Conservation (phyloP, 2,113 vertebrate species). For the Mellivora capensis region DNA sequence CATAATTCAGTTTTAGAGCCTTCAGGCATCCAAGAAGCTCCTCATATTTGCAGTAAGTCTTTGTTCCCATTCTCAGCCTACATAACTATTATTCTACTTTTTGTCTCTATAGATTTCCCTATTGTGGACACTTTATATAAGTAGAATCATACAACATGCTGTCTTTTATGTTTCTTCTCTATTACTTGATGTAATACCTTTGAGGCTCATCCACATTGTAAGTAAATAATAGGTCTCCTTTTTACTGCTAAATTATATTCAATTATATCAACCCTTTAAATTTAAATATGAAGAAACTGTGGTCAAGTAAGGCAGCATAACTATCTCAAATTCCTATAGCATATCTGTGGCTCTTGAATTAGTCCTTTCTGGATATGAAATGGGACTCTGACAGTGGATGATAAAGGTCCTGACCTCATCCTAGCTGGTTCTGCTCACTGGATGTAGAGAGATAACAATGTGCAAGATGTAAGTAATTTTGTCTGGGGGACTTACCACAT, state of each 20-base stretch:
- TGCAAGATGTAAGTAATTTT: background rate
- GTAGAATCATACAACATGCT: no score
- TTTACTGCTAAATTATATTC: background rate
- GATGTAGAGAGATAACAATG: background rate
- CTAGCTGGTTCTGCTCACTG: background rate
- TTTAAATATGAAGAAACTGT: background rate
- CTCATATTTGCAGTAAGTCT: background rate
- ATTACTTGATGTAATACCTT: background rate
- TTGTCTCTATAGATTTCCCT: background rate
- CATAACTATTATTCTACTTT: background rate
- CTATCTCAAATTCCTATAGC: background rate
- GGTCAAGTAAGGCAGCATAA: background rate
- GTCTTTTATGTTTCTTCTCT: background rate
- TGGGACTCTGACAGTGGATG: background rate
- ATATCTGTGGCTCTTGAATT: accelerated
- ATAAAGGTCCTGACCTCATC: background rate
- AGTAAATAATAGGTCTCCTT: background rate
- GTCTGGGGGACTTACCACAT: background rate
- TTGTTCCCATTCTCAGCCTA: no score
- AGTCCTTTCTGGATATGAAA: background rate
- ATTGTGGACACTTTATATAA: background rate
- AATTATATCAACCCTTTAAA: background rate
- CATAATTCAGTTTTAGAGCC: background rate
- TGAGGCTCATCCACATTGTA: background rate
- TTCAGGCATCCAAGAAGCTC: background rate